A percentile compares a stretch with the other conserved stretches of the same genome.
Conservation (phyloP, 2,888 invertebrate species). For the Odontocolon sp. region DNA sequence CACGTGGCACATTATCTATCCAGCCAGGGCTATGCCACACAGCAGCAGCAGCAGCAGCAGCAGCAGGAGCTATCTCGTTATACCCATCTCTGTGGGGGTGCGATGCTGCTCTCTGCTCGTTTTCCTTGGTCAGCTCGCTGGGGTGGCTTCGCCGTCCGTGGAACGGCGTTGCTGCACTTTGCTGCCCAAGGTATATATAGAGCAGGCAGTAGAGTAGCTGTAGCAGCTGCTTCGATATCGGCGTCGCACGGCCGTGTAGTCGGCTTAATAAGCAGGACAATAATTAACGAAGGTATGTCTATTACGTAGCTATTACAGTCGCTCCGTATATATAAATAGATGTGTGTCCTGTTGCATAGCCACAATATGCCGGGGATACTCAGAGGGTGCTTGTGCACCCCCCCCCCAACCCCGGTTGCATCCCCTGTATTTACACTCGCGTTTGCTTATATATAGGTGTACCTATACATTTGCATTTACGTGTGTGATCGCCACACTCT, state of each 20-base stretch:
- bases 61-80: constrained; percentile 21
- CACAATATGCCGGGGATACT: constrained; percentile 50
- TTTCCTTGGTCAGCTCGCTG: constrained; percentile 56
- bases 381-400: constrained; percentile 22
- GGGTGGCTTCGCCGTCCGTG: constrained; percentile 22
- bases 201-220: background rate
- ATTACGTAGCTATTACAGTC: constrained; percentile 70
- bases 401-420: background rate
- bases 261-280: constrained; percentile 73
- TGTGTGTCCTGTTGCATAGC: constrained; percentile 63
- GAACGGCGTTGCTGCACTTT: background rate
- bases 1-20: constrained; percentile 47
- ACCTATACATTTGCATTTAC: constrained; percentile 13
- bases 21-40: background rate
- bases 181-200: constrained; percentile 4
- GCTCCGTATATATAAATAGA: constrained; percentile 68
- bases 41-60: background rate
- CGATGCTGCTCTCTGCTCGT: constrained; percentile 29
- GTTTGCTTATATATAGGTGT: constrained; percentile 15
- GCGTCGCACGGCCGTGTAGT: constrained; percentile 43
- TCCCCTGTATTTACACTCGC: constrained; percentile 17
- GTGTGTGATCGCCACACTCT: background rate
- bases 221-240: constrained; percentile 57
- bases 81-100: background rate
- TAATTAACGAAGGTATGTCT: constrained; percentile 75